Evolutionary conservation across 2,888 invertebrate genomes (phyloP), one percentile per base, ranked within the genome.

Genomic region (Nebria brevicollis): DNA sequence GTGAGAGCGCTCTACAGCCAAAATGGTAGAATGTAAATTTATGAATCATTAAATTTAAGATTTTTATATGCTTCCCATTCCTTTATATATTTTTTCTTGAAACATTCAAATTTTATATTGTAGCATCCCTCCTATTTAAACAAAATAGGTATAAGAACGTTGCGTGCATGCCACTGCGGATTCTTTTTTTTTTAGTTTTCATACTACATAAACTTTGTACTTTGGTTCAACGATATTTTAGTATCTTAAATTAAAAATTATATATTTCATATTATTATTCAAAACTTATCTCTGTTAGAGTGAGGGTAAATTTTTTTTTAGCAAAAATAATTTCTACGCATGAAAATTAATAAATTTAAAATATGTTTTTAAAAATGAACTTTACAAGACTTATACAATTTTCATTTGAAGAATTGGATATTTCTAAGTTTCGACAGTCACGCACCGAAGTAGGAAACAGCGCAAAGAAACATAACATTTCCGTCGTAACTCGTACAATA

Each of bases 391-490:
- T n/a, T 20, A 2, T 25, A 66, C 66, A 2, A 66, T 66, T 20
- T 26, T 1, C 25, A 26, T 26, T 26, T 72, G 72, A 76, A 77
- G 72, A 78, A 41, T 73, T 78, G 10, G 66, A 73, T 66, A 73
- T 78, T 66, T 65, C 66, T 41, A 77, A 77, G 70, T 70, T 77
- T 68, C 42, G 26, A 20, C 34, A 68, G 15, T 73, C 43, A 13
- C 42, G 41, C 10, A 64, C n/a, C 34, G 34, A 75, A 75, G 66
- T 68, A 68, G 68, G n/a, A 82, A 83, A 82, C 82, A 82, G 81
- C 81, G 77, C 81, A 84, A 83, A 83, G 82, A 83, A 83, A 83
- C 82, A 82, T 82, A 83, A 83, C 83, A 82, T 82, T 84, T 82
- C 81, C 82, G 81, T 76, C 82, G 81, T 83, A 83, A 82, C 79